A percentile compares a stretch with the other conserved stretches of the same genome.
These are phyloP conservation scores for Enteromius viviparus DNA, from an alignment of 2,797 vertebrate species.

Conservation along the genomic window DNA sequence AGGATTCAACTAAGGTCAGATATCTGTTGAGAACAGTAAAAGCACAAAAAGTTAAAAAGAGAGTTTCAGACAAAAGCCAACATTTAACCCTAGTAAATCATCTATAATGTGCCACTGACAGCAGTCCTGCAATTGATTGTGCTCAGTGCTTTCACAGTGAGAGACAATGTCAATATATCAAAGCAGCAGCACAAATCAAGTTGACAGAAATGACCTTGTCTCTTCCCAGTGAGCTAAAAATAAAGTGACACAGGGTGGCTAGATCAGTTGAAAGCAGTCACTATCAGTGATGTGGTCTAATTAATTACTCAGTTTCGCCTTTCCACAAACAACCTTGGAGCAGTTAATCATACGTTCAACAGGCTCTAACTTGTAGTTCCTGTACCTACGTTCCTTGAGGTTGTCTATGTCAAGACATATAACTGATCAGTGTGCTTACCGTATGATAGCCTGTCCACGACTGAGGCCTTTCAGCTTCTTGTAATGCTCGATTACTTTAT, in stretches of 20 bases:
- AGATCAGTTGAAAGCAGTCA: constrained; percentile 48
- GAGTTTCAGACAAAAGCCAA: constrained; percentile 13
- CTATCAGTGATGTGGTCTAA: constrained; percentile 62
- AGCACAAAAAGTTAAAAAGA: constrained; percentile 44
- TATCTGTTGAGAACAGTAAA: constrained; percentile 82
- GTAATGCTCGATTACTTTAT: constrained; percentile 92
- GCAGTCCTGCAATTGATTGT: constrained; percentile 65
- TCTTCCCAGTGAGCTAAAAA: constrained; percentile 58
- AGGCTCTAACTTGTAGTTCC: constrained; percentile 6
- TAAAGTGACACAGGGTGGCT: constrained; percentile 48
- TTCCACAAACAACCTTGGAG: constrained; percentile 50
- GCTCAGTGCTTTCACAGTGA: constrained; percentile 64
- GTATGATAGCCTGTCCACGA: constrained; percentile 93
- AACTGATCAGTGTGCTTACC: constrained; percentile 82
- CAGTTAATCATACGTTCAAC: not conserved
- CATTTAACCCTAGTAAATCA: constrained; percentile 14
- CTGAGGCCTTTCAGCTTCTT: constrained; percentile 89
- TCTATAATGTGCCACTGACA: constrained; percentile 57
- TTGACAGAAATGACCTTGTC: constrained; percentile 58
- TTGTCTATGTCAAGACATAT: not conserved
- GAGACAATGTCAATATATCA: constrained; percentile 67
- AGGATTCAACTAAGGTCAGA: constrained; percentile 92
- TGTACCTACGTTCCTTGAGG: not conserved
- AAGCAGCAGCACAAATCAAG: constrained; percentile 70
- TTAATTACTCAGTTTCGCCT: constrained; percentile 66